phyloP scores from a whole-genome alignment of 2,888 invertebrate genomes.

The Hipparchia semele region DNA sequence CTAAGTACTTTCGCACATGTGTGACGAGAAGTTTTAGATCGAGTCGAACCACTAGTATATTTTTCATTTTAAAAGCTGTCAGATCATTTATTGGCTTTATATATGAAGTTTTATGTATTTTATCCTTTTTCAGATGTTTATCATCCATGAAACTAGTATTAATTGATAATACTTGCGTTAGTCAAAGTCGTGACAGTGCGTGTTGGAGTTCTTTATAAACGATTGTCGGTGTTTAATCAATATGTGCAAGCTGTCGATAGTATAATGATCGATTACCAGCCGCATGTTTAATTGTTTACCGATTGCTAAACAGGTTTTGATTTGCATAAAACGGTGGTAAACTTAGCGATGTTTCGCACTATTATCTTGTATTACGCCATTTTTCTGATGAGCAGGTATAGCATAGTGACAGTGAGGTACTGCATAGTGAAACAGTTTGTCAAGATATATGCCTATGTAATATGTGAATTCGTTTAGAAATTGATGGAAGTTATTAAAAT shows the following conservation, averaged over 20 bases:
- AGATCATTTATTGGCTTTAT: too few species aligned
- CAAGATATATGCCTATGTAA: too few species aligned
- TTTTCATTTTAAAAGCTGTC: too few species aligned
- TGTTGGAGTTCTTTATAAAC: constrained; percentile 23
- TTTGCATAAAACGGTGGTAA: constrained; percentile 22
- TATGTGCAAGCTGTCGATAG: constrained; percentile 37
- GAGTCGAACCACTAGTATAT: too few species aligned
- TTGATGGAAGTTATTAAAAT: too few species aligned
- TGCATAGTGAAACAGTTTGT: background rate
- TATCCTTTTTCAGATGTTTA: too few species aligned
- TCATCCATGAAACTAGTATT: background rate
- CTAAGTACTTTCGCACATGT: too few species aligned
- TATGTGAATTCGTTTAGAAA: too few species aligned
- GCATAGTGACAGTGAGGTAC: too few species aligned
- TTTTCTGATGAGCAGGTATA: background rate
- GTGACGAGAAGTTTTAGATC: too few species aligned
- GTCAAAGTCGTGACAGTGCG: constrained; percentile 25
- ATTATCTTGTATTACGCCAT: background rate
- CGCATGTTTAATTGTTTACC: constrained; percentile 38
- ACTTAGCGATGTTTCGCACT: background rate
- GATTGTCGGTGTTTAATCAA: constrained; percentile 36
- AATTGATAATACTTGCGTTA: constrained; percentile 14
- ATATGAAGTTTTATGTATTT: too few species aligned
- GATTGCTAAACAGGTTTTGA: constrained; percentile 26
- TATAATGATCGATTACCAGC: constrained; percentile 38